phyloP scores from a whole-genome alignment of 2,113 vertebrate genomes.

The Melozone crissalis region DNA sequence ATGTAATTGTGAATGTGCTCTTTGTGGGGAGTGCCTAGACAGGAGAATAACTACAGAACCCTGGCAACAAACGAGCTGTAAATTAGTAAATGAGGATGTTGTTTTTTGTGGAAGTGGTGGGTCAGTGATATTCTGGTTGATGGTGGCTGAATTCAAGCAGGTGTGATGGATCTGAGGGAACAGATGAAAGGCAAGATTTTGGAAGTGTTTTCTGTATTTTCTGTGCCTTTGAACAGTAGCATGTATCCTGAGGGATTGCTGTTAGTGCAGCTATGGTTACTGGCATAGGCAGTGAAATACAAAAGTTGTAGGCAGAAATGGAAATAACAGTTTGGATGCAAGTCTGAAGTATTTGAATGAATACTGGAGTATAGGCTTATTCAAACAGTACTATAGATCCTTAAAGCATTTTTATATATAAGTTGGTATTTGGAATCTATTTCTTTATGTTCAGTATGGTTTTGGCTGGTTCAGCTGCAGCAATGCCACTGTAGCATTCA shows the following conservation, averaged over 20 bases:
- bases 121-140: background rate
- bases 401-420: background rate
- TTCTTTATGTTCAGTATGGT: background rate
- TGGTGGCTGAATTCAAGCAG: background rate
- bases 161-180: background rate
- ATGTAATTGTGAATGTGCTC: background rate
- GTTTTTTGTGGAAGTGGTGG: background rate
- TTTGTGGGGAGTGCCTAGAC: background rate
- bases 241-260: background rate
- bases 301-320: background rate
- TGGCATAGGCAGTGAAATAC: background rate
- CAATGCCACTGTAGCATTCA: background rate
- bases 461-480: background rate
- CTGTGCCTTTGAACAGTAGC: background rate
- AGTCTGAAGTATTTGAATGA: background rate
- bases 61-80: background rate
- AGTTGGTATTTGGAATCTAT: background rate
- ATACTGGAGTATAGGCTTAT: background rate
- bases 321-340: background rate
- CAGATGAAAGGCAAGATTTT: background rate
- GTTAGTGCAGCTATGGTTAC: background rate
- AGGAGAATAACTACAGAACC: background rate
- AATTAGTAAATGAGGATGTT: background rate
- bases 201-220: background rate
- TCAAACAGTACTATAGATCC: background rate